A percentile compares a stretch with the other conserved stretches of the same genome.
These are phyloP conservation scores for Sitta europaea DNA, from an alignment of 2,113 vertebrate species.

Conservation along the genomic window DNA sequence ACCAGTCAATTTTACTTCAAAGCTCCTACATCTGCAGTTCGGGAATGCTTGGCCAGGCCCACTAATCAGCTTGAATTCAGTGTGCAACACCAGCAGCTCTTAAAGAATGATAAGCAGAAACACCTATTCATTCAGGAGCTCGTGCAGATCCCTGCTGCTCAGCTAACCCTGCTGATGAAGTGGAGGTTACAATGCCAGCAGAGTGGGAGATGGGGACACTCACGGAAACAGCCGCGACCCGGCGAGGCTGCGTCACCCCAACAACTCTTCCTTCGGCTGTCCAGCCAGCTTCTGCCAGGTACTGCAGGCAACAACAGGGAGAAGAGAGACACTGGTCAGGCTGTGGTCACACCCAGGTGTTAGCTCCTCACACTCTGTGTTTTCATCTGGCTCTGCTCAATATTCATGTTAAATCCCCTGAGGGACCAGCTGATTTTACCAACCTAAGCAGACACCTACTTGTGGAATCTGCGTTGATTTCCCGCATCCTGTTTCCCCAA, in stretches of 20 bases:
- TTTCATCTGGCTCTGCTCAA: not conserved
- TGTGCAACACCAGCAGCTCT: not conserved
- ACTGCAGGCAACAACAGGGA: slow-evolving; percentile 66
- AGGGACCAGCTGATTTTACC: not conserved
- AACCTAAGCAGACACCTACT: slow-evolving; percentile 64
- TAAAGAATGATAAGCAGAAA: not conserved
- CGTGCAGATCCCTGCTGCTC: not conserved
- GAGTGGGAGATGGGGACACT: not conserved
- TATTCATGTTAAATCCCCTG: not conserved
- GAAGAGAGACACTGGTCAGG: not conserved
- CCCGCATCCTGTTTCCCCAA: slow-evolving; percentile 97
- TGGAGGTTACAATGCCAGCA: not conserved
- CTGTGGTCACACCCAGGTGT: not conserved
- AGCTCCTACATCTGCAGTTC: not conserved
- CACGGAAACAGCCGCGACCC: slow-evolving; percentile 94
- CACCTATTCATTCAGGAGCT: not conserved
- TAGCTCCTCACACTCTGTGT: accelerated
- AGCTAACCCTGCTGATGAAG: not conserved
- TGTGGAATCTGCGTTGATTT: slow-evolving; percentile 98
- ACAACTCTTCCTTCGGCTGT: slow-evolving; percentile 92
- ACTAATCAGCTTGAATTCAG: not conserved
- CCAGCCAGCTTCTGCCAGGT: slow-evolving; percentile 97
- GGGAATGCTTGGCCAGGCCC: not conserved
- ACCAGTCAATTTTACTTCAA: not conserved
- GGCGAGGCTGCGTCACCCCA: slow-evolving; percentile 93